These are phyloP conservation scores for Xiphorhynchus elegans DNA, from an alignment of 2,113 vertebrate species.

Conservation along the genomic window DNA sequence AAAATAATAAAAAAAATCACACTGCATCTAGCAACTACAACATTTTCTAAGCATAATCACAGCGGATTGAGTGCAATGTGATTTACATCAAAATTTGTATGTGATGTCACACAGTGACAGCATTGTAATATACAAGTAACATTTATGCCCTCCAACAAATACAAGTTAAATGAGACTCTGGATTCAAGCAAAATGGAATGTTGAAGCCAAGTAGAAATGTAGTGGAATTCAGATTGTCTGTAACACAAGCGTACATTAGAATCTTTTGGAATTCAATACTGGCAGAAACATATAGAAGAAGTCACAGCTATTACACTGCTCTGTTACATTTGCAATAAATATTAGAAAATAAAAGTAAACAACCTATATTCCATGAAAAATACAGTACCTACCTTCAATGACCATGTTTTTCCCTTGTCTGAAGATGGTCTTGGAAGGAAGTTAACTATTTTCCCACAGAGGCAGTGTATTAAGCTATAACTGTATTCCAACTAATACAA, in stretches of 20 bases:
- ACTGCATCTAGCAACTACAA: conserved; percentile 75
- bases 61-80: conserved; percentile 78
- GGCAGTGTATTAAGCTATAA: conserved; percentile 61
- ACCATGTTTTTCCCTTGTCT: conserved; percentile 56
- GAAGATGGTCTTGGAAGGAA: conserved; percentile 27
- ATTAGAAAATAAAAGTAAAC: conserved; percentile 60
- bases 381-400: conserved; percentile 60
- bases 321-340: conserved; percentile 55
- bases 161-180: conserved; percentile 67
- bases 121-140: conserved; percentile 79
- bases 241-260: conserved; percentile 48
- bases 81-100: conserved; percentile 76
- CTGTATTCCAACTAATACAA: conserved; percentile 50
- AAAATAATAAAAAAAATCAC: conserved; percentile 38
- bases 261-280: conserved; percentile 60
- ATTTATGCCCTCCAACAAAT: conserved; percentile 73
- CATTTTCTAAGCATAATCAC: conserved; percentile 80
- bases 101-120: conserved; percentile 95
- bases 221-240: conserved; percentile 79
- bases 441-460: neutral
- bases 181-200: conserved; percentile 73
- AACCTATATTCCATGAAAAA: conserved; percentile 47
- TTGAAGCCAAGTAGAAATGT: conserved; percentile 78
- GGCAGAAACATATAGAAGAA: conserved; percentile 53
- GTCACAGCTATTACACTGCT: conserved; percentile 68